Evolutionary conservation across 35 echinoderm and acorn worm species (phyloP), one percentile per base, ranked within the genome.

Genomic region (Patiria miniata): DNA sequence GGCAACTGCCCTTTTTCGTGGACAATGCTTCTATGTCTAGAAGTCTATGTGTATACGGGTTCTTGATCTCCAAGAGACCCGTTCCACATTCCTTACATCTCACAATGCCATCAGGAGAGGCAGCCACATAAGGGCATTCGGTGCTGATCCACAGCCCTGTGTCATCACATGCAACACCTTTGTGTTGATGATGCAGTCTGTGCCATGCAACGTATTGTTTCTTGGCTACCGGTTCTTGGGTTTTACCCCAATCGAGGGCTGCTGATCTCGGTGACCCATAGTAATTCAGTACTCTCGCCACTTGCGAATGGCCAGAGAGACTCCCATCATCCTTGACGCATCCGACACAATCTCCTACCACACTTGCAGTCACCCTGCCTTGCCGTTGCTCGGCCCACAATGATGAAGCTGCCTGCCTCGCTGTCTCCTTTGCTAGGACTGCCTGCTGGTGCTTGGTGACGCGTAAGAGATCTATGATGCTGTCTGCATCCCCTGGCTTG

Each of bases 141-240:
- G 44, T 40, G 40, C 79, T 93, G 33, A 86, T 77, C 85, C 85
- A 78, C 29, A 86, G 65, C 7, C 65, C 85, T 26, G 65, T 86
- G 1, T 86, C 68, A 29, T 73, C 85, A 78, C 37, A 81, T 36
- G 37, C 30, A 39, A 83, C 15, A 29, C 78, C 34, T 17, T 78
- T 69, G 79, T 89, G 81, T 28, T 89, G 87, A 39, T 79, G 51
- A 76, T 87, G 59, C 23, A 83, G 40, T 83, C 61, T 57, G 77
- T 93, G 91, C 26, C 61, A 26, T 39, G 86, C 86, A 26, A 83
- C 37, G 51, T 93, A 93, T 58, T 93, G 91, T 30, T 81, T 93
- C 23, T 17, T 55, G 6, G 91, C 86, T 40, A 88, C 39, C 7
- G 8, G 78, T 78, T 93, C 85, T 37, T 87, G 53, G 22, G 22